phyloP scores from a whole-genome alignment of 2,113 vertebrate genomes.

The Pteropus alecto region DNA sequence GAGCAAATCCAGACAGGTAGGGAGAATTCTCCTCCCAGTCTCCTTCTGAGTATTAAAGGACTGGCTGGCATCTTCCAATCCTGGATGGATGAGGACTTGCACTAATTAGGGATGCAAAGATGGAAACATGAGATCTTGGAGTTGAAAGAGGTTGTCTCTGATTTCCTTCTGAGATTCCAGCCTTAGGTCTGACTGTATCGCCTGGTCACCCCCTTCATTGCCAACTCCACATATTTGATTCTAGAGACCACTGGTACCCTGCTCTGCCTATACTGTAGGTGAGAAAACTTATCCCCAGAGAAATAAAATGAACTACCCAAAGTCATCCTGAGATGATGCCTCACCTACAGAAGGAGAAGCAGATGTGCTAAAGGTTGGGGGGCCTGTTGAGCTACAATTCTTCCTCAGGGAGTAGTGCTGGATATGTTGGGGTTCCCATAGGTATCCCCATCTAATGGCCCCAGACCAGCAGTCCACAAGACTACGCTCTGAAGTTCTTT shows the following conservation, averaged over 20 bases:
- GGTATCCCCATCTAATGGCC: not conserved
- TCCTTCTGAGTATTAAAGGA: not conserved
- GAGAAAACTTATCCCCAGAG: not conserved
- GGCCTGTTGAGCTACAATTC: not conserved
- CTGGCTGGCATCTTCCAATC: not conserved
- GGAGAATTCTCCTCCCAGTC: not conserved
- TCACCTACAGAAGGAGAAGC: not conserved
- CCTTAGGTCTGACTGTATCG: not conserved
- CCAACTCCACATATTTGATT: not conserved
- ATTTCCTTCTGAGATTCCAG: not conserved
- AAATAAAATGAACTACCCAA: not conserved
- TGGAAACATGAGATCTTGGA: not conserved
- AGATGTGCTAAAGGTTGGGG: not conserved
- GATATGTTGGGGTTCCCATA: not conserved
- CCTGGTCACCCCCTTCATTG: not conserved
- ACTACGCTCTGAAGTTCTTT: not conserved
- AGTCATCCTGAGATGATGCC: not conserved
- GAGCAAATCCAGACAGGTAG: not conserved
- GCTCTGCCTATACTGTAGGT: not conserved
- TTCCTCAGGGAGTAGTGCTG: not conserved
- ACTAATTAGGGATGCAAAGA: not conserved
- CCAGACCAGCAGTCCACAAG: not conserved
- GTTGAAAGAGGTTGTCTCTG: not conserved
- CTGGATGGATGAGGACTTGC: not conserved
- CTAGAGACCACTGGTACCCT: not conserved